These are phyloP conservation scores for Lethenteron camtschaticum DNA, from an alignment of 2,113 vertebrate genomes.

Conservation along the genomic window DNA sequence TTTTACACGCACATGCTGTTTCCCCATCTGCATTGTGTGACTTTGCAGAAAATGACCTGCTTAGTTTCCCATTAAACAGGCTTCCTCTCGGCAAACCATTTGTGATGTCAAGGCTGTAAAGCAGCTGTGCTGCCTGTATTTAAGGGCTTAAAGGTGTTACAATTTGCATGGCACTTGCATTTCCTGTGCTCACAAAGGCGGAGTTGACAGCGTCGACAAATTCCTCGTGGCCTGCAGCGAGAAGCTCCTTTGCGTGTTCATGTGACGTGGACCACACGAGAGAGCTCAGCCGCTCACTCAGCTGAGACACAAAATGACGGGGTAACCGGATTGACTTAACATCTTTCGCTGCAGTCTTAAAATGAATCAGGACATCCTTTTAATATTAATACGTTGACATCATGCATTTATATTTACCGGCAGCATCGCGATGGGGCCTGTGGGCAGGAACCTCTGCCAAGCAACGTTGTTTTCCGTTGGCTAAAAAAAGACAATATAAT, in stretches of 20 bases:
- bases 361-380: too few relatives aligned
- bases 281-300: constrained; percentile 68
- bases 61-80: too few relatives aligned
- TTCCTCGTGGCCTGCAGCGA: constrained; percentile 56
- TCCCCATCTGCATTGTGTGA: too few relatives aligned
- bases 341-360: too few relatives aligned
- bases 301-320: constrained; percentile 19
- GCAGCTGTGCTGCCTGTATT: too few relatives aligned
- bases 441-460: constrained; percentile 91
- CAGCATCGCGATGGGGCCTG: constrained; percentile 72
- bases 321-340: too few relatives aligned
- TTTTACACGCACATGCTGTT: too few relatives aligned
- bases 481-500: constrained; percentile 19
- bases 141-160: too few relatives aligned
- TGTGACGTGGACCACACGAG: constrained; percentile 91
- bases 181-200: constrained; percentile 54
- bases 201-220: constrained; percentile 85
- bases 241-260: constrained; percentile 45
- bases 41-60: too few relatives aligned
- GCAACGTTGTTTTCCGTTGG: constrained; percentile 84
- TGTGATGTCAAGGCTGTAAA: too few relatives aligned
- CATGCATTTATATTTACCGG: constrained; percentile 37
- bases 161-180: not conserved
- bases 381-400: too few relatives aligned
- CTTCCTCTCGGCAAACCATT: too few relatives aligned